Evolutionary conservation across 2,888 invertebrate genomes (phyloP).

Genomic region (Mamestra brassicae): DNA sequence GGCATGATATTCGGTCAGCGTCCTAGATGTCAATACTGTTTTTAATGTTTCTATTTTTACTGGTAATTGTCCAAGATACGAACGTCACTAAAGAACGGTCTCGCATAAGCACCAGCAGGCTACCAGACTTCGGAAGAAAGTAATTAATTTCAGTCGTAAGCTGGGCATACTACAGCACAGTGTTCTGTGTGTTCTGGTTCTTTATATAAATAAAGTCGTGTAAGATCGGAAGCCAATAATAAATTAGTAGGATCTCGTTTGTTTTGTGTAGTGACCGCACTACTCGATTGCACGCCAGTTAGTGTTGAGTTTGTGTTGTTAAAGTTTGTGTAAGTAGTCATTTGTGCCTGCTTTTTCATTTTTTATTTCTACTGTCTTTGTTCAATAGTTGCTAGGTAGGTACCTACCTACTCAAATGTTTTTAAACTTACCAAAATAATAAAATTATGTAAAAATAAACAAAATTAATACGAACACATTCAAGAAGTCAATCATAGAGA

Average conservation of each 20-base stretch:
- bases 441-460: not conserved
- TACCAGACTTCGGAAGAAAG: conserved; percentile 81
- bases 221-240: conserved; percentile 77
- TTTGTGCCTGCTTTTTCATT: not conserved
- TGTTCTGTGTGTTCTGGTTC: conserved; percentile 79
- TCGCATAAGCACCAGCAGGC: conserved; percentile 72
- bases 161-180: conserved; percentile 80
- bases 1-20: conserved; percentile 87
- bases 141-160: conserved; percentile 86
- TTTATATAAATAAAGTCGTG: conserved; percentile 75
- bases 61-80: conserved; percentile 88
- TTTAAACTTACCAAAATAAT: not conserved
- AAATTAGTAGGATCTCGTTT: conserved; percentile 70
- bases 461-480: not conserved
- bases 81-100: conserved; percentile 80
- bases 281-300: conserved; percentile 59
- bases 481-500: not conserved
- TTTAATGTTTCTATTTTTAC: conserved; percentile 86
- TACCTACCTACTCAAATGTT: too few relatives aligned
- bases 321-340: conserved; percentile 53
- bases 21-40: conserved; percentile 87
- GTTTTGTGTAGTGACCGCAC: conserved; percentile 72
- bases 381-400: not conserved
- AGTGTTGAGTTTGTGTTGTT: conserved; percentile 43
- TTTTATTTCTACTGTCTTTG: not conserved